These are phyloP conservation scores for Coluber constrictor DNA, from an alignment of 2,797 vertebrate species.

Conservation along the genomic window DNA sequence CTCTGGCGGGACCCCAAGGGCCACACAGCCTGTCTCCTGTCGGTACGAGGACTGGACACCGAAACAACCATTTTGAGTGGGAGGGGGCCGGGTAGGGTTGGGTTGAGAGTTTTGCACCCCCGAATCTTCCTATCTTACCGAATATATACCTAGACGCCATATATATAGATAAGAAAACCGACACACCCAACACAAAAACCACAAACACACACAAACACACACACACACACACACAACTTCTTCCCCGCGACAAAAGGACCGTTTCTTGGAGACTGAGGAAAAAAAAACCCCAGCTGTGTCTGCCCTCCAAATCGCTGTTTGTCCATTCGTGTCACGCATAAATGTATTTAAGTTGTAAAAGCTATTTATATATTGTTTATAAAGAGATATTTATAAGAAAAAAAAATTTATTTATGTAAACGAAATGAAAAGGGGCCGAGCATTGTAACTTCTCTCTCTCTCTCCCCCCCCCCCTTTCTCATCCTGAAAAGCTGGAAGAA, in stretches of 20 bases:
- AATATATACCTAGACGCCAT: conserved; percentile 47
- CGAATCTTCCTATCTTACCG: conserved; percentile 61
- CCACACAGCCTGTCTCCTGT: conserved; percentile 64
- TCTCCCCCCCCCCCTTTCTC: conserved; percentile 57
- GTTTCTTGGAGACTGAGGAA: conserved; percentile 80
- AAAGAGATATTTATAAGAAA: conserved; percentile 98
- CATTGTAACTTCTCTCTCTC: conserved; percentile 82
- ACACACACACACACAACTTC: conserved; percentile 35
- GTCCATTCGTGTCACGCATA: conserved; percentile 97
- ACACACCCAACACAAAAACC: neutral
- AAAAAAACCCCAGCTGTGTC: conserved; percentile 77
- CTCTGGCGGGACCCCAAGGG: conserved; percentile 23
- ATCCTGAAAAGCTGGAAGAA: conserved; percentile 84
- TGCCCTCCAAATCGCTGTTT: conserved; percentile 82
- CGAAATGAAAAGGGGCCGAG: conserved; percentile 90
- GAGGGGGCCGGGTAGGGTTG: conserved; percentile 53
- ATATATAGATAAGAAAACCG: neutral
- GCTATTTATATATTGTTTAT: conserved; percentile 99
- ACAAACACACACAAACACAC: conserved; percentile 53
- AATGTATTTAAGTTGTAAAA: conserved; percentile 99
- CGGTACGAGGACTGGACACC: conserved; percentile 81
- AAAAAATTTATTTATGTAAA: conserved; percentile 99
- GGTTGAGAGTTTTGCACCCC: conserved; percentile 50
- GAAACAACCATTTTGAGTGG: conserved; percentile 65
- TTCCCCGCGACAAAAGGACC: conserved; percentile 75